These are phyloP conservation scores for Drosophila murphyi DNA, from an alignment of 1,140 invertebrate genomes.

Conservation along the genomic window DNA sequence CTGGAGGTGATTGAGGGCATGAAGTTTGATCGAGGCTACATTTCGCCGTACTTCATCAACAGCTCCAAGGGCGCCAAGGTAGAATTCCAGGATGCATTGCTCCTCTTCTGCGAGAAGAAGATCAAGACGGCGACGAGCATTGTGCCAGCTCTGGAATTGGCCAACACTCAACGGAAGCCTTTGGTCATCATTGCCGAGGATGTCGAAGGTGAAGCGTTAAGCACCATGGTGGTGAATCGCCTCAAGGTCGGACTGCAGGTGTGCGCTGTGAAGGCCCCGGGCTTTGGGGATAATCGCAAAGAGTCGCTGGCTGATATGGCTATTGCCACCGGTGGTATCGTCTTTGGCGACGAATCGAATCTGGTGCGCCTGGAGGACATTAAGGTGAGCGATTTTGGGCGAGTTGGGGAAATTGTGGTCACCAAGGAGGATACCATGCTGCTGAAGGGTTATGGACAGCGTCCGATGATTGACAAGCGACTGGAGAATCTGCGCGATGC, in stretches of 20 bases:
- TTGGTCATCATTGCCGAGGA: conserved; percentile 99
- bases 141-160: conserved; percentile 98
- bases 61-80: conserved; percentile 98
- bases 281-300: conserved; percentile 99
- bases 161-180: conserved; percentile 96
- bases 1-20: conserved; percentile 99
- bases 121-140: conserved; percentile 98
- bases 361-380: conserved; percentile 98
- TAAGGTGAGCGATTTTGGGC: conserved; percentile 93
- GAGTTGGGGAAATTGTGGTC: conserved; percentile 96
- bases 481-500: conserved; percentile 96
- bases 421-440: conserved; percentile 99
- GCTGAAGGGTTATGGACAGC: conserved; percentile 94
- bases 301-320: conserved; percentile 98
- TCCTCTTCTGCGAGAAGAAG: conserved; percentile 99
- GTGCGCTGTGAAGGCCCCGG: conserved; percentile 99
- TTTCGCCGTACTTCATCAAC: conserved; percentile 99
- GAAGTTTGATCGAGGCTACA: conserved; percentile 99
- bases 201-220: conserved; percentile 98
- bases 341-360: conserved; percentile 99
- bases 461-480: conserved; percentile 93
- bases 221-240: conserved; percentile 98
- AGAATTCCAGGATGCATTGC: conserved; percentile 98
- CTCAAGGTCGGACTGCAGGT: conserved; percentile 98
- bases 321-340: conserved; percentile 97